Evolutionary conservation across 2,113 vertebrate genomes (phyloP).

Genomic region (Martes martes): DNA sequence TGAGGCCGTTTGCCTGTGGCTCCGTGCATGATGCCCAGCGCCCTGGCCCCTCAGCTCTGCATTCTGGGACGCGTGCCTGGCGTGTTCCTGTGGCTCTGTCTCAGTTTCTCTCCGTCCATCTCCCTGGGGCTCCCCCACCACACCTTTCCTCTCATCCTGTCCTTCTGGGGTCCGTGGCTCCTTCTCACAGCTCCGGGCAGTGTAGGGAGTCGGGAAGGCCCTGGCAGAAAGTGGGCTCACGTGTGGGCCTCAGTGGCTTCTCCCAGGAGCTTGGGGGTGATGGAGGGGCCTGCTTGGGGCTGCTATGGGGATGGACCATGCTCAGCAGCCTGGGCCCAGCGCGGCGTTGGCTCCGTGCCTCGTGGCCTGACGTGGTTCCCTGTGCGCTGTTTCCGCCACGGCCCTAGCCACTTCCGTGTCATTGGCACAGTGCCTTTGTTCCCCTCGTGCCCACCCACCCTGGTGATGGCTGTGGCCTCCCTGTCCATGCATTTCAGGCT

Average conservation of each 20-base stretch:
- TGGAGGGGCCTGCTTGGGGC: neutral
- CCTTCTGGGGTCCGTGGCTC: neutral
- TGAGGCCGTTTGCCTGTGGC: neutral
- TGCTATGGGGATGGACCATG: neutral
- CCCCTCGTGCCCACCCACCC: neutral
- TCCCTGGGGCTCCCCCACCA: neutral
- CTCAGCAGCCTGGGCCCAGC: neutral
- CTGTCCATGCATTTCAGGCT: neutral
- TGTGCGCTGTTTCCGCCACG: neutral
- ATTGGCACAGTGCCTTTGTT: neutral
- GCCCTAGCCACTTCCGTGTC: neutral
- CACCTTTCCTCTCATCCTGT: fast-evolving
- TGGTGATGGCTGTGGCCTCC: neutral
- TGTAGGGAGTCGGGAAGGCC: neutral
- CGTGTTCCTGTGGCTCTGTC: too few species aligned
- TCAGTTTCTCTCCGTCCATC: neutral
- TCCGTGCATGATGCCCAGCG: neutral
- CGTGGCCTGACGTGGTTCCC: neutral
- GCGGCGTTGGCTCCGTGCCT: neutral
- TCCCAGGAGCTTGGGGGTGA: neutral
- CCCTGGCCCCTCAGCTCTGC: neutral
- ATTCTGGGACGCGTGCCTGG: too few species aligned
- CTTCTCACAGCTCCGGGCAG: neutral
- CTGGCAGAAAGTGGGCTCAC: neutral
- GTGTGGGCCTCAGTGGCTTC: neutral